Conservation (phyloP, 2,113 vertebrate genomes). For the Tachysurus fulvidraco region DNA sequence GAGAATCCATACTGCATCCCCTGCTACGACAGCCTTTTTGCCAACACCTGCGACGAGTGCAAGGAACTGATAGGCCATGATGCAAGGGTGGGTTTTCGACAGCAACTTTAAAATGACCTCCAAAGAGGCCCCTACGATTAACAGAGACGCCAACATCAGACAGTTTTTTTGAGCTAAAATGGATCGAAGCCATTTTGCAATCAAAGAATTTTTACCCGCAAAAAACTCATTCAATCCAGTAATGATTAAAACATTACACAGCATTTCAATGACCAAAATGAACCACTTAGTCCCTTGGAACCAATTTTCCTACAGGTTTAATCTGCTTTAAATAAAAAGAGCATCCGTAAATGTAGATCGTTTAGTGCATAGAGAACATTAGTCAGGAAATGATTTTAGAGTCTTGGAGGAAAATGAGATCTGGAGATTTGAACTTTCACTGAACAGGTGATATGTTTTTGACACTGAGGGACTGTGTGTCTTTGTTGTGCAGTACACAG, state of each 20-base stretch:
- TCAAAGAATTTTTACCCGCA: conserved; percentile 25
- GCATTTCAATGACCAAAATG: conserved; percentile 53
- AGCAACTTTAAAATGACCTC: conserved; percentile 9
- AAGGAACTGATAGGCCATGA: conserved; percentile 97
- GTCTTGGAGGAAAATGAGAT: conserved; percentile 40
- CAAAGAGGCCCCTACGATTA: not conserved
- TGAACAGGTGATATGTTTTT: conserved; percentile 51
- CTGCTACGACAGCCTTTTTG: conserved; percentile 93
- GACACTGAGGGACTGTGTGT: conserved; percentile 52
- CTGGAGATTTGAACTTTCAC: not conserved
- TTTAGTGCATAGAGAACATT: conserved; percentile 42
- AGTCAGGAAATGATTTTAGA: conserved; percentile 35
- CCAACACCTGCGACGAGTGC: conserved; percentile 97
- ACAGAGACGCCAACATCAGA: not conserved
- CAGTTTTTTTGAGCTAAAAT: not conserved
- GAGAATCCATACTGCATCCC: conserved; percentile 93
- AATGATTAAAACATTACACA: conserved; percentile 42
- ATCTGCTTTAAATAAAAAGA: conserved; percentile 60
- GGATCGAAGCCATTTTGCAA: not conserved
- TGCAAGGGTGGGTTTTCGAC: conserved; percentile 82
- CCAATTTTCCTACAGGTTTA: conserved; percentile 52
- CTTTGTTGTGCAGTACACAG: conserved; percentile 43
- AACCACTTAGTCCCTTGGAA: conserved; percentile 51
- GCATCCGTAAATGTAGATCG: conserved; percentile 45
- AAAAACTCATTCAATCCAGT: conserved; percentile 55